phyloP scores from a whole-genome alignment of 2,113 vertebrate genomes.

The Garra rufa region DNA sequence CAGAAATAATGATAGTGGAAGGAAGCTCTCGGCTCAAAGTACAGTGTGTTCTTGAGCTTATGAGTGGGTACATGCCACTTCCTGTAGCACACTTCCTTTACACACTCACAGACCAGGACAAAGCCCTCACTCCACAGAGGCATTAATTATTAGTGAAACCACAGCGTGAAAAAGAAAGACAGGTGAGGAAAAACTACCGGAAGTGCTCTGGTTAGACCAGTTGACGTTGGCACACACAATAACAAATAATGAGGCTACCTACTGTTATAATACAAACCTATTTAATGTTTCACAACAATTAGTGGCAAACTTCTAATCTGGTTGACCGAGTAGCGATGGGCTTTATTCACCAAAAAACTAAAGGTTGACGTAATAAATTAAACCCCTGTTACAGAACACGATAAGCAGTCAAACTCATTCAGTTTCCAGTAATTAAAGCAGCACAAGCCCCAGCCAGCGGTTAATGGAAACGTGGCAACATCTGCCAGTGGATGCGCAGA shows the following conservation, averaged over 20 bases:
- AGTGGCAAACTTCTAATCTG: background rate
- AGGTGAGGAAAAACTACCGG: background rate
- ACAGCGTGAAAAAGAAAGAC: background rate
- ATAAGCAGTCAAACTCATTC: slow-evolving; percentile 28
- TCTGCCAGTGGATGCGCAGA: slow-evolving; percentile 21
- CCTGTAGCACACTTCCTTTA: background rate
- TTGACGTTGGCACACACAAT: background rate
- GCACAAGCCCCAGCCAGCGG: slow-evolving; percentile 22
- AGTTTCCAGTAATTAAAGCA: slow-evolving; percentile 32
- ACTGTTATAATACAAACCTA: background rate
- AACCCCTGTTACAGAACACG: background rate
- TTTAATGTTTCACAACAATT: background rate
- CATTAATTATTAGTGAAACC: slow-evolving; percentile 20
- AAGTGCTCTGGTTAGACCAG: background rate
- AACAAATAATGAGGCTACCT: background rate
- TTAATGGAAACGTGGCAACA: slow-evolving; percentile 50
- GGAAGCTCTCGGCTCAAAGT: background rate
- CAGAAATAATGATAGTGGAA: slow-evolving; percentile 25
- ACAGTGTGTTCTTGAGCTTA: slow-evolving; percentile 28
- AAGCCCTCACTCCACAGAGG: background rate
- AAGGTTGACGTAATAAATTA: slow-evolving; percentile 16
- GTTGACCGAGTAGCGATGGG: background rate
- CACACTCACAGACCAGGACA: slow-evolving; percentile 1
- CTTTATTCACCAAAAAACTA: background rate
- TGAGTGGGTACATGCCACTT: slow-evolving; percentile 23